Base-by-base conservation (phyloP, 2,888 invertebrate species). In the Dendrolimus houi region DNA sequence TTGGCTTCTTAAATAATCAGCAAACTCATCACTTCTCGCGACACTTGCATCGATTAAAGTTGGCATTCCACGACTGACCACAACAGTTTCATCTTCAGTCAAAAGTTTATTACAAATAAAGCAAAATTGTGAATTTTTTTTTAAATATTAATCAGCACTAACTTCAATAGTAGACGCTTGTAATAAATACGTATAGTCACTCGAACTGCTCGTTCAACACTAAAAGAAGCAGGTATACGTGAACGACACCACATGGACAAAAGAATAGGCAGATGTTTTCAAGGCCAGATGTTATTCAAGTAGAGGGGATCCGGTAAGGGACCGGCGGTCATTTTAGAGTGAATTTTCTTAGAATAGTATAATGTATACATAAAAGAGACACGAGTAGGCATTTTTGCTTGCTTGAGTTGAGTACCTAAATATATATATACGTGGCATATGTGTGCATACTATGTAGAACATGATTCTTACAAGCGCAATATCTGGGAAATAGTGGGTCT, bases 1-100 rank as follows among this genome's bases (percentile, higher is more conserved):
- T 57, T 57, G 57, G 12, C 54, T 58, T 58, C 55, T 60, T 55
- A 58, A 55, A 58, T 55, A 58, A 53, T 58, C 55, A 55, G 47
- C 42, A 55, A 55, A 55, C 55, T 58, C 56, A 60, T 58, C 58
- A 58, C 53, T 54, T 60, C 60, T 58, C 58, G 58, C 60, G 55
- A 58, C 58, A 58, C 58, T 60, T 55, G 56, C 58, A 56, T 60
- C 56, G 58, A 58, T 60, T 58, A 60, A 58, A 58, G 58, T 58
- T 58, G 56, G 56, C 58, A 60, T 60, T 56, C 58, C 60, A 60
- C 60, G 58, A 60, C 54, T 54, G n/a, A 60, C 58, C 56, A 57
- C 56, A 58, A 58, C 58, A 55, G 60, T 58, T 58, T 58, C 58
- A 58, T 53, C 53, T 58, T 58, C 55, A 57, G 57, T 52, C 53